A percentile compares a stretch with the other conserved stretches of the same genome.
phyloP scores from a whole-genome alignment of 2,888 invertebrate genomes.

The Ormyrus pomaceus region DNA sequence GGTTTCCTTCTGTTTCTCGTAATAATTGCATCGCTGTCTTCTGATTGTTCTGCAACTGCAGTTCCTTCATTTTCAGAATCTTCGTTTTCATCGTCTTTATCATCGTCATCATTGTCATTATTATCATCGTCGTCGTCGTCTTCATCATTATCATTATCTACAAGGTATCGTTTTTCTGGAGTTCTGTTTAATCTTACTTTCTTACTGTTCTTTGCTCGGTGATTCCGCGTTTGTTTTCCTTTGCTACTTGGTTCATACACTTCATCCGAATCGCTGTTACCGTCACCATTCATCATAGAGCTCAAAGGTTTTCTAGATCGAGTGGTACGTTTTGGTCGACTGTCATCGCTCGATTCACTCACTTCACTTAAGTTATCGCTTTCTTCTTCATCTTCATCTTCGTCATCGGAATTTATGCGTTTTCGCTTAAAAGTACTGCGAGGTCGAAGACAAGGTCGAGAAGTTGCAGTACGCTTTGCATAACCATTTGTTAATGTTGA shows the following conservation, averaged over 20 bases:
- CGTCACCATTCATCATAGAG: conserved; percentile 64
- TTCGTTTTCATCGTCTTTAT: conserved; percentile 51
- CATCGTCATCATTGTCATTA: conserved; percentile 63
- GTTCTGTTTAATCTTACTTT: conserved; percentile 61
- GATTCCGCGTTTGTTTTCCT: conserved; percentile 69
- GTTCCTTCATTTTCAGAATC: not conserved
- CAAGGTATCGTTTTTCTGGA: conserved; percentile 61
- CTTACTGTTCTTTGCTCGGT: conserved; percentile 68
- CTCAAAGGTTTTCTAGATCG: conserved; percentile 56
- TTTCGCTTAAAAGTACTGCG: conserved; percentile 59
- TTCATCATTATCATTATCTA: conserved; percentile 64
- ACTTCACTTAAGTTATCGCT: conserved; percentile 45
- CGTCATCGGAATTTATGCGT: conserved; percentile 25
- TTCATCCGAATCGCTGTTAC: conserved; percentile 78
- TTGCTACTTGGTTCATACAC: conserved; percentile 77
- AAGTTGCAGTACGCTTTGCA: conserved; percentile 62
- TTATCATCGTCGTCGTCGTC: conserved; percentile 57
- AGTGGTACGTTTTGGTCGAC: conserved; percentile 58
- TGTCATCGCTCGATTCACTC: conserved; percentile 61
- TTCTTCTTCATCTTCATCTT: conserved; percentile 22
- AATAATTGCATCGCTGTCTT: conserved; percentile 19
- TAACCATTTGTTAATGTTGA: conserved; percentile 71
- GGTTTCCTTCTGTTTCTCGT: conserved; percentile 24
- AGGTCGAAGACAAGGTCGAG: conserved; percentile 64
- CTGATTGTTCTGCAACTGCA: not conserved